Conservation (phyloP, 1,140 invertebrate genomes). For the Helicorthomorpha holstii region DNA sequence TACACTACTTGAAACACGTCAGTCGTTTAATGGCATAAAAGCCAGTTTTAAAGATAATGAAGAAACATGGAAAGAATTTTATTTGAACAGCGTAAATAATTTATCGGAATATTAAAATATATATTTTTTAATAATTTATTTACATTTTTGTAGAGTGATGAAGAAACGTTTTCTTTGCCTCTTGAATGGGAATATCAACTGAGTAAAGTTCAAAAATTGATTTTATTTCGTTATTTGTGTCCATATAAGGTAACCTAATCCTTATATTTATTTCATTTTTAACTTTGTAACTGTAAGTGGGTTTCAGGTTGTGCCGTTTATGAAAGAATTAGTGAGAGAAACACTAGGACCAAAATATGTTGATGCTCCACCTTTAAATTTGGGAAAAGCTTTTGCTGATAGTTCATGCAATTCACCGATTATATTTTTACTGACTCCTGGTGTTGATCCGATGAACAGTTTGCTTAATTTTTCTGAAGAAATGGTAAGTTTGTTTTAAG, state of each 20-base stretch:
- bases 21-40: slow-evolving; percentile 33
- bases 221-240: slow-evolving; percentile 3
- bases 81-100: slow-evolving; percentile 1
- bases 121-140: not conserved
- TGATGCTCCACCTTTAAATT: slow-evolving; percentile 33
- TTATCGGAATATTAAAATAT: not conserved
- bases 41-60: slow-evolving; percentile 23
- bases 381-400: slow-evolving; percentile 27
- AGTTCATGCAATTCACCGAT: slow-evolving; percentile 27
- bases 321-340: slow-evolving; percentile 28
- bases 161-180: not conserved
- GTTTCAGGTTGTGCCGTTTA: slow-evolving; percentile 21
- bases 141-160: not conserved
- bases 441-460: slow-evolving; percentile 30
- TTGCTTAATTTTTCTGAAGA: slow-evolving; percentile 33
- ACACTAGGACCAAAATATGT: slow-evolving; percentile 30
- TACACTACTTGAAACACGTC: slow-evolving; percentile 48
- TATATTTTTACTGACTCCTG: slow-evolving; percentile 31
- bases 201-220: slow-evolving; percentile 3
- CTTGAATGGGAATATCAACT: slow-evolving; percentile 1
- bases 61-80: slow-evolving; percentile 23
- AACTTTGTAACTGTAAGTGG: not conserved
- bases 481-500: slow-evolving; percentile 26
- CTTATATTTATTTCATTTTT: slow-evolving; percentile 11
- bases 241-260: slow-evolving; percentile 1